Base-by-base conservation (phyloP, 2,797 vertebrate genomes). In the Lagorchestes hirsutus region DNA sequence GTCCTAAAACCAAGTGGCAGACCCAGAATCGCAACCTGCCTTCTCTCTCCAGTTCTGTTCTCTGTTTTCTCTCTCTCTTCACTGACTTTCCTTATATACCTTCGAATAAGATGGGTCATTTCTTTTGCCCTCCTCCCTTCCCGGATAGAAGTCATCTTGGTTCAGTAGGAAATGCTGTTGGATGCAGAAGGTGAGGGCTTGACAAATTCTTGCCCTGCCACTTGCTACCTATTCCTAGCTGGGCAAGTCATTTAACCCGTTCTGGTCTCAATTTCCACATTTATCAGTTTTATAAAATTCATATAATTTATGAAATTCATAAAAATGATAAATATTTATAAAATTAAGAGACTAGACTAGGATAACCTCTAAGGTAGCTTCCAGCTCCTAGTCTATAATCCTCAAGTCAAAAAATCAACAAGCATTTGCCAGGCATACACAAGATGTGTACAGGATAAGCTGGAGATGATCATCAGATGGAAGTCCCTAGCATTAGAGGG, bases 251-350 rank as follows among this genome's bases (percentile, higher is more conserved):
- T 54, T 92, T 93, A 34, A 82, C 9, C 54, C 55, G 22, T 90
- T 90, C 56, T 74, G 92, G 57, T 50, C 74, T 95, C n/a, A 54
- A 46, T 82, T 93, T 93, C 1, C 94, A 91, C 95, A 40, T 82
- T 92, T 52, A 52, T 52, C 52, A 52, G 6, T 52, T 52, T 52
- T 52, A 52, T 52, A 52, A 52, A 52, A 52, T 52, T 52, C 52
- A 52, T 52, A 52, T 52, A 52, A 52, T 52, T 52, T 52, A 52
- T 52, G 52, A 52, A 52, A 52, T 52, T 52, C 52, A 52, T 52
- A 52, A 52, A 52, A 52, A 5, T 52, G 52, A 52, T 52, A 52
- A 52, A 52, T 5, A 52, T 52, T 5, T 55, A 57, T 58, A 57
- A 95, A 90, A 67, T n/a, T n/a, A n/a, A 67, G 34, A 67, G 5